phyloP scores from a whole-genome alignment of 1,140 invertebrate genomes.

The Lasioglossum albipes region DNA sequence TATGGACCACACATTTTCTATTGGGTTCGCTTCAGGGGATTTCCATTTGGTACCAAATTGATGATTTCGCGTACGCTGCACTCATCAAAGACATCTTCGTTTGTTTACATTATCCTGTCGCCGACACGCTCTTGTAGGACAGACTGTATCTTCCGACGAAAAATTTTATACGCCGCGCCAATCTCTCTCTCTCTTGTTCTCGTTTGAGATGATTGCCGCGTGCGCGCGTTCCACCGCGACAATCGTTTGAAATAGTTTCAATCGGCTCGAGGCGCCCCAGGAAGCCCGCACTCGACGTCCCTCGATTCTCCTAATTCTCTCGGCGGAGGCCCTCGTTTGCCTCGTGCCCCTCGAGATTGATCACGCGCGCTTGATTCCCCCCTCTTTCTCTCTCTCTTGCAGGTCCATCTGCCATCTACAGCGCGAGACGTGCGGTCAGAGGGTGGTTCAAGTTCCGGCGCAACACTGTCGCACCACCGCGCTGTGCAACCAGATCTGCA shows the following conservation, averaged over 20 bases:
- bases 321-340: background rate
- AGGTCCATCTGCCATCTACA: conserved; percentile 94
- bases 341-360: background rate
- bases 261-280: background rate
- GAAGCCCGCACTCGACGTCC: background rate
- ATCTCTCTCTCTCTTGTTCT: background rate
- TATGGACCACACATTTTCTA: no score
- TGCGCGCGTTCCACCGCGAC: background rate
- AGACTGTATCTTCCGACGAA: no score
- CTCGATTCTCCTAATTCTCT: background rate
- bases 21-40: no score
- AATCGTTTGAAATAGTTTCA: background rate
- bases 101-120: no score
- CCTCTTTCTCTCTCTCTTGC: background rate
- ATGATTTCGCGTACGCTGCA: no score
- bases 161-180: no score
- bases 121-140: no score
- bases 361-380: background rate
- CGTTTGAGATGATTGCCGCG: background rate
- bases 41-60: no score
- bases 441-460: conserved; percentile 88
- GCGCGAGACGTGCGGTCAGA: conserved; percentile 90
- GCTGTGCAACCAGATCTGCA: conserved; percentile 88
- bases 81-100: no score
- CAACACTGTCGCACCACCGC: conserved; percentile 91